Percentiles rank a stretch among this genome's conserved stretches.
phyloP scores from a whole-genome alignment of 2,888 invertebrate genomes.

The Euzetes globulus region DNA sequence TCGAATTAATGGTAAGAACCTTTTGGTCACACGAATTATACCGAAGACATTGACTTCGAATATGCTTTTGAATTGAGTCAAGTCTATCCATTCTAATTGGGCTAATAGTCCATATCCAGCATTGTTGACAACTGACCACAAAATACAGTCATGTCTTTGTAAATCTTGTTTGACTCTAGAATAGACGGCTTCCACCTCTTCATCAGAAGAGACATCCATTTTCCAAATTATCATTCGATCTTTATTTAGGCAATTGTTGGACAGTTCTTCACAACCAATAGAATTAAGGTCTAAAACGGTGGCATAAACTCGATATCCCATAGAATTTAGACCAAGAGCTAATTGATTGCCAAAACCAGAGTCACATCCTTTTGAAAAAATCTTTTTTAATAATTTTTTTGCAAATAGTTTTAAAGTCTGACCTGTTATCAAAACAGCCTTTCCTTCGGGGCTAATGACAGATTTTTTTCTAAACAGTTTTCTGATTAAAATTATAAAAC shows the following conservation, averaged over 20 bases:
- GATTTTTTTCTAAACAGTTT: too few species aligned
- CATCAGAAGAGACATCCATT: slow-evolving; percentile 46
- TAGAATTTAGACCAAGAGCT: background rate
- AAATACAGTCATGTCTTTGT: slow-evolving; percentile 42
- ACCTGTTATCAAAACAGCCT: slow-evolving; percentile 39
- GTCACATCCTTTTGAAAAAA: slow-evolving; percentile 31
- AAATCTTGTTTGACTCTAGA: slow-evolving; percentile 41
- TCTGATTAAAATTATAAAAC: too few species aligned
- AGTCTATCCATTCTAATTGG: slow-evolving; percentile 50
- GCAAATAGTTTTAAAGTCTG: too few species aligned
- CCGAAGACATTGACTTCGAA: slow-evolving; percentile 46
- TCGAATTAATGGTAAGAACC: slow-evolving; percentile 45
- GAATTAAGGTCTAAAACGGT: background rate
- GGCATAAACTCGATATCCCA: slow-evolving; percentile 27
- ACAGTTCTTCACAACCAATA: background rate
- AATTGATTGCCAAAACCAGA: slow-evolving; percentile 25
- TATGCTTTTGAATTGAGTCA: slow-evolving; percentile 44
- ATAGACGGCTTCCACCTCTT: slow-evolving; percentile 44
- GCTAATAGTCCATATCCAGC: slow-evolving; percentile 50
- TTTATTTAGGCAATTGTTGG: background rate
- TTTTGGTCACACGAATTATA: slow-evolving; percentile 44
- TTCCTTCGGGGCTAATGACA: slow-evolving; percentile 61
- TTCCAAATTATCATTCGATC: slow-evolving; percentile 44
- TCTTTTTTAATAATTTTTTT: too few species aligned
- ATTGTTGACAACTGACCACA: slow-evolving; percentile 53